phyloP scores from a whole-genome alignment of 2,888 invertebrate species.

The Microctonus brassicae region DNA sequence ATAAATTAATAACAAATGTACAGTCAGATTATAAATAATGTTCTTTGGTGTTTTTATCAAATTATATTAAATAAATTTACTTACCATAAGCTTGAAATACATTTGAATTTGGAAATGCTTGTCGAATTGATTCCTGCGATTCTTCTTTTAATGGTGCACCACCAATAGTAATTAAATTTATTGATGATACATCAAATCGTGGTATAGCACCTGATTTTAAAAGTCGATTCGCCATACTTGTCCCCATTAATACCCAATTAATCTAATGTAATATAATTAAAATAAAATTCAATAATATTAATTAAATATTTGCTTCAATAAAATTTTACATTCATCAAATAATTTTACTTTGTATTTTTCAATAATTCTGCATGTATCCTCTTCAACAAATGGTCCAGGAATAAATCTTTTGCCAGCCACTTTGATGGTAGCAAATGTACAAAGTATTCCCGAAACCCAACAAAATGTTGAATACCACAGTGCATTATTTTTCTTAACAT shows the following conservation, averaged over 20 bases:
- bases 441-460: constrained; percentile 48
- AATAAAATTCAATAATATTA: neutral
- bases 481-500: constrained; percentile 15
- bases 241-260: constrained; percentile 48
- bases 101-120: constrained; percentile 42
- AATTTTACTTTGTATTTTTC: constrained; percentile 44
- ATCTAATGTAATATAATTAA: constrained; percentile 41
- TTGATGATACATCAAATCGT: constrained; percentile 49
- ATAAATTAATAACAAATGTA: neutral
- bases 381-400: constrained; percentile 38
- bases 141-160: constrained; percentile 51
- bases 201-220: constrained; percentile 46
- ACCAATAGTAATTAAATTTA: constrained; percentile 47
- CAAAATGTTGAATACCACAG: constrained; percentile 46
- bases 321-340: neutral
- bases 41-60: neutral
- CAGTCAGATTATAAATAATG: neutral
- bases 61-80: neutral
- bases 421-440: constrained; percentile 38
- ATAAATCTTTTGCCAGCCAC: constrained; percentile 38
- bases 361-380: constrained; percentile 40
- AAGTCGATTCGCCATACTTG: constrained; percentile 46
- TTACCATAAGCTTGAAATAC: constrained; percentile 53
- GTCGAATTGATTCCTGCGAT: constrained; percentile 41
- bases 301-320: neutral